Conservation (phyloP, 2,797 vertebrate genomes). For the Peromyscus attwateri region DNA sequence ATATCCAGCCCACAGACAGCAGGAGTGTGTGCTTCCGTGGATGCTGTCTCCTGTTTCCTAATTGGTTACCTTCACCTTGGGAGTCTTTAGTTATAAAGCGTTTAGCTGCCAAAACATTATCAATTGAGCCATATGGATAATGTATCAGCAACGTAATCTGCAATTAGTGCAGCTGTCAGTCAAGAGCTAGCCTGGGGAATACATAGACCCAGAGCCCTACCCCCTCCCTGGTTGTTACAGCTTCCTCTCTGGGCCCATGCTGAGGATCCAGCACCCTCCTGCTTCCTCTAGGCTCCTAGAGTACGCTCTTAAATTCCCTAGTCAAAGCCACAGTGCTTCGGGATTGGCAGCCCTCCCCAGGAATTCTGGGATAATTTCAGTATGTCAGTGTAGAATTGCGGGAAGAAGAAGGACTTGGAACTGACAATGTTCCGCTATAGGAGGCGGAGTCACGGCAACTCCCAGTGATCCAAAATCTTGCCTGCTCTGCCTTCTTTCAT, state of each 20-base stretch:
- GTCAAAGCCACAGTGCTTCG: too few relatives aligned
- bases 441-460: not conserved
- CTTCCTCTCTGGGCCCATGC: not conserved
- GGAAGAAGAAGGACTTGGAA: not conserved
- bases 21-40: not conserved
- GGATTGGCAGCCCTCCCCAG: not conserved
- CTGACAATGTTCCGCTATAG: not conserved
- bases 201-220: not conserved
- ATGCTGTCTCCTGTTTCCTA: constrained; percentile 20
- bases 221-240: not conserved
- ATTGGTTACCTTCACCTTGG: constrained; percentile 70
- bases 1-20: not conserved
- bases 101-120: constrained; percentile 72
- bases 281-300: not conserved
- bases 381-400: not conserved
- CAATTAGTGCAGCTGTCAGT: constrained; percentile 65
- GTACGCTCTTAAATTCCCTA: not conserved
- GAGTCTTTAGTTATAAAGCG: constrained; percentile 77
- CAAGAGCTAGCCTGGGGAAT: constrained; percentile 24
- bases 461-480: not conserved
- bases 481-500: not conserved
- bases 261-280: not conserved
- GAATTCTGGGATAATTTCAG: not conserved
- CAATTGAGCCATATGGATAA: constrained; percentile 71
- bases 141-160: constrained; percentile 60